Base-by-base conservation (phyloP, 2,888 invertebrate genomes). In the Chrysolina haemoptera region DNA sequence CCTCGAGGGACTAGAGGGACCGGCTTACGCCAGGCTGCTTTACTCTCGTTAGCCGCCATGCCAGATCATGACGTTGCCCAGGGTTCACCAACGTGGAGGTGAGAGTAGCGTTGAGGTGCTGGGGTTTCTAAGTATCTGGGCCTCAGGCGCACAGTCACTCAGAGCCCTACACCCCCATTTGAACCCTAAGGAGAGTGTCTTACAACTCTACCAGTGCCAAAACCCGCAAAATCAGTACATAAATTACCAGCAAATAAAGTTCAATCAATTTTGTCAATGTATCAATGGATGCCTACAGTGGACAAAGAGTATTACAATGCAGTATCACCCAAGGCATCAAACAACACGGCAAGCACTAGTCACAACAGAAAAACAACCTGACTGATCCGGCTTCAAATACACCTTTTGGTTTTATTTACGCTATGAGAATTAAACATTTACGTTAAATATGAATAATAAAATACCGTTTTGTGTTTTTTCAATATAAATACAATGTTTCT, bases 401-500 rank as follows among this genome's bases (percentile, higher is more conserved):
- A 48, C 48, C 12, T 48, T 48, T 48, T 48, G n/a, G 1, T 48
- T 48, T 16, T n/a, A 18, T 20, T 50, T 50, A 50, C 50, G 50
- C 8, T 50, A 50, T 9, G 10, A 8, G 50, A 50, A 18, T 50
- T 18, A 50, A 6, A 50, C n/a, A n/a, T n/a, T n/a, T n/a, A n/a
- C n/a, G n/a, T n/a, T n/a, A n/a, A n/a, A n/a, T n/a, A n/a, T n/a
- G n/a, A n/a, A n/a, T n/a, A n/a, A n/a, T n/a, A n/a, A n/a, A n/a
- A n/a, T n/a, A n/a, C n/a, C n/a, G n/a, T 50, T 53, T 53, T 53
- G 50, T 53, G 50, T 18, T 53, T 20, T 53, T 53, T 20, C 16
- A 53, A 16, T 53, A 53, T 53, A 53, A 18, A 53, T 53, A 53
- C 10, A 18, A 18, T 20, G 50, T 53, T 53, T 53, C 20, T 53